Evolutionary conservation across 2,797 vertebrate species (phyloP).

Genomic region (Esox masquinongy): DNA sequence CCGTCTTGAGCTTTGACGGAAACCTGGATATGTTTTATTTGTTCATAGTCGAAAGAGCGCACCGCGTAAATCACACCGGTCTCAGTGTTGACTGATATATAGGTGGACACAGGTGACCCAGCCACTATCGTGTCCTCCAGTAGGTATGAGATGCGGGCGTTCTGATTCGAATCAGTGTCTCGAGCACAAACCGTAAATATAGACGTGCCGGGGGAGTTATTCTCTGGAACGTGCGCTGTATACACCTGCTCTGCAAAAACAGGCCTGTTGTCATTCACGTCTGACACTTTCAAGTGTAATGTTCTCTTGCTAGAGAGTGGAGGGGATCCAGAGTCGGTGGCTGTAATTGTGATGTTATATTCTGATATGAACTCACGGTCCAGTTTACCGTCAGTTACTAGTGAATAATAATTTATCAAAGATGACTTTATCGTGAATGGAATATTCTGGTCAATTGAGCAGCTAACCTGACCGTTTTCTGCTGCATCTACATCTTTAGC

Average conservation of each 20-base stretch:
- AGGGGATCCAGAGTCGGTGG: slow-evolving; percentile 51
- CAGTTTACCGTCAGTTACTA: too few relatives aligned
- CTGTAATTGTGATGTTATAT: slow-evolving; percentile 32
- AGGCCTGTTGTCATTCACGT: slow-evolving; percentile 32
- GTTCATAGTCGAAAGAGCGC: slow-evolving; percentile 69
- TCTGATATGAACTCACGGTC: slow-evolving; percentile 21
- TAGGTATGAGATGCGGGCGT: slow-evolving; percentile 43
- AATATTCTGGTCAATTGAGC: too few relatives aligned
- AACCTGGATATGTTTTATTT: slow-evolving; percentile 41
- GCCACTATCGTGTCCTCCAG: slow-evolving; percentile 23
- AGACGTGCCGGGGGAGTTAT: slow-evolving; percentile 62
- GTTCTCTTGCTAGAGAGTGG: slow-evolving; percentile 26
- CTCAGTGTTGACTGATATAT: slow-evolving; percentile 57
- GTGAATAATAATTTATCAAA: too few relatives aligned
- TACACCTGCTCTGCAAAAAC: background rate
- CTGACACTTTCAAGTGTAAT: slow-evolving; percentile 31
- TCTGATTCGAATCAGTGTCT: slow-evolving; percentile 47
- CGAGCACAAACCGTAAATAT: slow-evolving; percentile 48
- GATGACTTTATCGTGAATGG: too few relatives aligned
- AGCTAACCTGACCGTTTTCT: slow-evolving; percentile 54
- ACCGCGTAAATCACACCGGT: slow-evolving; percentile 56
- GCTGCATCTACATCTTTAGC: too few relatives aligned
- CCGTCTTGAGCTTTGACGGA: slow-evolving; percentile 70
- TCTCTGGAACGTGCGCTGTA: slow-evolving; percentile 36
- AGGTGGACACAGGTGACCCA: slow-evolving; percentile 41